Conservation (phyloP, 2,888 invertebrate species). For the Eugnorisma glareosa region DNA sequence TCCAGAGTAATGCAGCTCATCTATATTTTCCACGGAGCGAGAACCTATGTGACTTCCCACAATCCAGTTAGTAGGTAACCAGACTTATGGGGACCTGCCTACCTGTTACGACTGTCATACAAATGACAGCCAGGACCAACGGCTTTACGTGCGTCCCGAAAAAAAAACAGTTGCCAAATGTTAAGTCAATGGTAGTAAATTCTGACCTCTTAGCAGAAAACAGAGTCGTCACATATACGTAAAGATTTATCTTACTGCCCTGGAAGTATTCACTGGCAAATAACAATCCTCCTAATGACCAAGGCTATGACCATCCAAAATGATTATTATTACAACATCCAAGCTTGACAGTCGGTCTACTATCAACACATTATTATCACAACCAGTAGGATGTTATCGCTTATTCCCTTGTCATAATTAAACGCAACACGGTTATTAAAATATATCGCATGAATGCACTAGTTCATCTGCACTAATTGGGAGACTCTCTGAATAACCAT, state of each 20-base stretch:
- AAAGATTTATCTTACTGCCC: neutral
- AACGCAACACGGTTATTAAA: conserved; percentile 37
- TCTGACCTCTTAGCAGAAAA: neutral
- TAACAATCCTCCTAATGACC: neutral
- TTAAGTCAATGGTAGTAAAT: neutral
- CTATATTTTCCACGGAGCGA: no score
- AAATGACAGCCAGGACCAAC: no score
- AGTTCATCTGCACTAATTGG: conserved; percentile 32
- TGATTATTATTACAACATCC: neutral
- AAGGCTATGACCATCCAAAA: neutral
- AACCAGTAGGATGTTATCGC: neutral
- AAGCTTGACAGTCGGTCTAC: neutral
- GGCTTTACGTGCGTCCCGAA: neutral
- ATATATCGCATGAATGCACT: conserved; percentile 32
- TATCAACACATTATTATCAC: neutral
- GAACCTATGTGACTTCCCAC: neutral
- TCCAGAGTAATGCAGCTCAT: no score
- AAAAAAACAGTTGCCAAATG: neutral
- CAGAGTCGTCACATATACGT: neutral
- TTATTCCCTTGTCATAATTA: neutral
- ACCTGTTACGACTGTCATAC: no score
- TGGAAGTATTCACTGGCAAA: neutral
- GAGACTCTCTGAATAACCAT: neutral
- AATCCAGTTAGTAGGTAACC: neutral
- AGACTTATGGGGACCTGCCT: neutral